phyloP scores from a whole-genome alignment of 2,888 invertebrate genomes.

The Melanotus villosus region DNA sequence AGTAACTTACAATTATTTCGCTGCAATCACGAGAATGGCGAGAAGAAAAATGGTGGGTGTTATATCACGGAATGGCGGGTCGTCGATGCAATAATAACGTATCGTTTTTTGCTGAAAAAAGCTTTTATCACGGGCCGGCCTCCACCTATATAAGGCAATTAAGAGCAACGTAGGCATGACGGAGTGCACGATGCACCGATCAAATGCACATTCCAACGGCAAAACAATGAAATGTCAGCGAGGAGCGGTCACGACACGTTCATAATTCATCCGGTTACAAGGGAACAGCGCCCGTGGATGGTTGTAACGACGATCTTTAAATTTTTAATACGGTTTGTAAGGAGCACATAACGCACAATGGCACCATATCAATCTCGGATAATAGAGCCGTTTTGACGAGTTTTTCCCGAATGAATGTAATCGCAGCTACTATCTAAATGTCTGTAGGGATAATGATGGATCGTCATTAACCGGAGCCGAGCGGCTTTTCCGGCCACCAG shows the following conservation, averaged over 20 bases:
- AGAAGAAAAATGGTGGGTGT: conserved; percentile 23
- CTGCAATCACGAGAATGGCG: conserved; percentile 24
- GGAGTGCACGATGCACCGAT: conserved; percentile 44
- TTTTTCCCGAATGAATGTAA: conserved; percentile 39
- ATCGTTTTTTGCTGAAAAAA: conserved; percentile 26
- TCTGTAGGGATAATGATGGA: conserved; percentile 44
- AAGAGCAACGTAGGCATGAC: conserved; percentile 35
- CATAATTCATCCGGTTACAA: conserved; percentile 23
- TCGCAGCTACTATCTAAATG: conserved; percentile 43
- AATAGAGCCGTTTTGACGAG: conserved; percentile 40
- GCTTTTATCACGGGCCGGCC: conserved; percentile 31
- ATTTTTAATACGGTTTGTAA: conserved; percentile 28
- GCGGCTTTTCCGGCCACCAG: conserved; percentile 38
- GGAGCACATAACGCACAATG: conserved; percentile 27
- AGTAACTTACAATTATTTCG: conserved; percentile 26
- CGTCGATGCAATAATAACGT: background rate
- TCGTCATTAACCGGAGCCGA: conserved; percentile 42
- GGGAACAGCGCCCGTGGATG: conserved; percentile 6
- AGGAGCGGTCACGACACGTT: conserved; percentile 41
- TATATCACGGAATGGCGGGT: conserved; percentile 30
- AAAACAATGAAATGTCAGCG: conserved; percentile 46
- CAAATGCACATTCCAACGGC: conserved; percentile 43
- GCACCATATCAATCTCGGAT: conserved; percentile 36
- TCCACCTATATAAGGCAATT: conserved; percentile 35
- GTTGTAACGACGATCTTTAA: conserved; percentile 19